phyloP scores from a whole-genome alignment of 2,797 vertebrate genomes.

The Typhlichthys subterraneus region DNA sequence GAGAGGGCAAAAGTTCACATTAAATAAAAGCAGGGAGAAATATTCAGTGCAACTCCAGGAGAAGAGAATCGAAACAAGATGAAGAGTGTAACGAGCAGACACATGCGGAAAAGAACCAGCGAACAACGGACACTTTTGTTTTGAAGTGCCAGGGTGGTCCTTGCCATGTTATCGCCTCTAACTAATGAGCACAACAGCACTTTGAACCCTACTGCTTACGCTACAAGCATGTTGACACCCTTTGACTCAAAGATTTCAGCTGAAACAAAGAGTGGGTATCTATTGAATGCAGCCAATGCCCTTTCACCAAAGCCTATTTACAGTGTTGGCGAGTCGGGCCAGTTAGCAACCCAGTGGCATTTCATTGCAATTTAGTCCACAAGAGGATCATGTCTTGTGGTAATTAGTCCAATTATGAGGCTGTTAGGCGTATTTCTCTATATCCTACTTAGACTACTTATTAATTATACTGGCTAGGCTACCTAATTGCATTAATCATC shows the following conservation, averaged over 20 bases:
- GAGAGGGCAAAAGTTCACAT: not conserved
- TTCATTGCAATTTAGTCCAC: constrained; percentile 65
- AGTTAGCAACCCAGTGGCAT: constrained; percentile 53
- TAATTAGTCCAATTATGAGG: constrained; percentile 68
- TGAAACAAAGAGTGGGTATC: constrained; percentile 32
- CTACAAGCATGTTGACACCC: constrained; percentile 33
- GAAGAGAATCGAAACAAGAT: constrained; percentile 14
- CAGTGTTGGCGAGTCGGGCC: constrained; percentile 39
- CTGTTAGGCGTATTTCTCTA: constrained; percentile 54
- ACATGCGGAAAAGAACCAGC: constrained; percentile 13
- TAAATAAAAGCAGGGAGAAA: constrained; percentile 4
- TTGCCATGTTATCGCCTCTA: constrained; percentile 22
- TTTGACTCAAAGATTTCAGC: constrained; percentile 30
- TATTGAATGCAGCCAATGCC: constrained; percentile 45
- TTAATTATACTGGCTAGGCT: constrained; percentile 28
- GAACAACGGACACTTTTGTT: constrained; percentile 26
- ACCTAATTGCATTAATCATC: constrained; percentile 52
- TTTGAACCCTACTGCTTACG: constrained; percentile 51
- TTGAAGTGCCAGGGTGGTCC: constrained; percentile 37
- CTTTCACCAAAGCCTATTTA: constrained; percentile 63
- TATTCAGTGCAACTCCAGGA: constrained; percentile 12
- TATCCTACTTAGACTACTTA: constrained; percentile 36
- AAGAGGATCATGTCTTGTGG: constrained; percentile 48
- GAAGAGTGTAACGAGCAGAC: constrained; percentile 22
- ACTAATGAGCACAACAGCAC: constrained; percentile 47